Conservation (phyloP, 2,797 vertebrate species). For the Poecilia velifera region DNA sequence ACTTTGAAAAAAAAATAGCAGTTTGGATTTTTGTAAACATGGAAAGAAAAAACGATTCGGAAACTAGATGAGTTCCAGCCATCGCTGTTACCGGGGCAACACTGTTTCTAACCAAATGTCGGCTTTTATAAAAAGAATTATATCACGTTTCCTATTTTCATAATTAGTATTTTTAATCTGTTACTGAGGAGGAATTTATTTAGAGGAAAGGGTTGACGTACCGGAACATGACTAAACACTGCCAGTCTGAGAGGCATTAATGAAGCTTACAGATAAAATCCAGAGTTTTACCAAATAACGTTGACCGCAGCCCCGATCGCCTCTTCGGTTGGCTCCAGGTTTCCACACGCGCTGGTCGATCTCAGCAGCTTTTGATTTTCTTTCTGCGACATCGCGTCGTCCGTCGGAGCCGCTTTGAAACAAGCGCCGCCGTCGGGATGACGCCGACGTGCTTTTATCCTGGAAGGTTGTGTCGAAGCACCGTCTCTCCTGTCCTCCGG, state of each 20-base stretch:
- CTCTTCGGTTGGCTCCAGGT: not conserved
- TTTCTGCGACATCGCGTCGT: not conserved
- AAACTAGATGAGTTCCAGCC: not conserved
- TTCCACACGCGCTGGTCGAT: not conserved
- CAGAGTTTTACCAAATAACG: not conserved
- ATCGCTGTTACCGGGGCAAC: not conserved
- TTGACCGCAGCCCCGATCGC: not conserved
- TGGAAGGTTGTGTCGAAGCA: not conserved
- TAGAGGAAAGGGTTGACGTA: not conserved
- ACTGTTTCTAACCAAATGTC: not conserved
- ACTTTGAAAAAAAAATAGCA: not conserved
- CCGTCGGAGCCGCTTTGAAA: not conserved
- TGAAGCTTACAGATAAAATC: slow-evolving; percentile 1
- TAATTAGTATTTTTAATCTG: not conserved
- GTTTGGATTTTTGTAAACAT: not conserved
- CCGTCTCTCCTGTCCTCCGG: not conserved
- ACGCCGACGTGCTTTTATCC: not conserved
- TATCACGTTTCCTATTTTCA: not conserved
- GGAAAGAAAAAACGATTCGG: not conserved
- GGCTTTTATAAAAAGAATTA: not conserved
- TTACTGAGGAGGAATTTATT: not conserved
- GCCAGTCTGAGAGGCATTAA: not conserved
- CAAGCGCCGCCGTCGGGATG: not conserved
- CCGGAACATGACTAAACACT: not conserved
- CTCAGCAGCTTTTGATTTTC: not conserved